Percentiles rank a stretch among this genome's conserved stretches.
These are phyloP conservation scores for Ametastegia equiseti DNA, from an alignment of 2,888 invertebrate genomes.

Conservation along the genomic window DNA sequence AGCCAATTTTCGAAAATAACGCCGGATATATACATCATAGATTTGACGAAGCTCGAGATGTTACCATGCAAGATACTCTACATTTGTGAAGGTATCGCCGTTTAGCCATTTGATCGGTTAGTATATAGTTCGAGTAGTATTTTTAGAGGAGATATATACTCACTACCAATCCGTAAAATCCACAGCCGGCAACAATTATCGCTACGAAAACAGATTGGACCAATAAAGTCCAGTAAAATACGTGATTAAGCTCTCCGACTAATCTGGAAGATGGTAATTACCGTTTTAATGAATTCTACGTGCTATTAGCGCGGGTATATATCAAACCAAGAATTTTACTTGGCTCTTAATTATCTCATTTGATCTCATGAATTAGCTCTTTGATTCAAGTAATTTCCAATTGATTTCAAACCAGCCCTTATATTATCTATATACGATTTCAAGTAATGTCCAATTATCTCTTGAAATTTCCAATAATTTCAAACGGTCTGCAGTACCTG, in stretches of 20 bases:
- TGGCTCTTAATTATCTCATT: neutral
- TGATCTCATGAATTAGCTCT: neutral
- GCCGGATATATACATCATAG: slow-evolving; percentile 9
- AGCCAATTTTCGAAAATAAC: slow-evolving; percentile 9
- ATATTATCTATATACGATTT: too few species aligned
- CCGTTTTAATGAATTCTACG: neutral
- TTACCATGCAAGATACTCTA: slow-evolving; percentile 27
- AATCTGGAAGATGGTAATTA: slow-evolving; percentile 9
- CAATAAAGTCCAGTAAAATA: slow-evolving; percentile 20
- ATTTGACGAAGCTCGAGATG: slow-evolving; percentile 24
- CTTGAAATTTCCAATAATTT: neutral
- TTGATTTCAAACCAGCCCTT: neutral
- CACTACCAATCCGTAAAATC: slow-evolving; percentile 14
- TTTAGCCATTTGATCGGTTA: neutral
- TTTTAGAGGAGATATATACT: neutral
- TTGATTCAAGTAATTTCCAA: neutral
- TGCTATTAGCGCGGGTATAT: neutral
- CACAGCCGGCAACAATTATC: slow-evolving; percentile 7
- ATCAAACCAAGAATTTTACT: neutral
- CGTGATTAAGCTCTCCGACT: slow-evolving; percentile 20
- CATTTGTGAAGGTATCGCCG: neutral
- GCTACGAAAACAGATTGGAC: slow-evolving; percentile 30
- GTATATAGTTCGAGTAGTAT: neutral
- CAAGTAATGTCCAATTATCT: neutral
- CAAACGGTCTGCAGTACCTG: neutral